Evolutionary conservation across 2,113 vertebrate genomes (phyloP).

Genomic region (Rhinolophus ferrumequinum): DNA sequence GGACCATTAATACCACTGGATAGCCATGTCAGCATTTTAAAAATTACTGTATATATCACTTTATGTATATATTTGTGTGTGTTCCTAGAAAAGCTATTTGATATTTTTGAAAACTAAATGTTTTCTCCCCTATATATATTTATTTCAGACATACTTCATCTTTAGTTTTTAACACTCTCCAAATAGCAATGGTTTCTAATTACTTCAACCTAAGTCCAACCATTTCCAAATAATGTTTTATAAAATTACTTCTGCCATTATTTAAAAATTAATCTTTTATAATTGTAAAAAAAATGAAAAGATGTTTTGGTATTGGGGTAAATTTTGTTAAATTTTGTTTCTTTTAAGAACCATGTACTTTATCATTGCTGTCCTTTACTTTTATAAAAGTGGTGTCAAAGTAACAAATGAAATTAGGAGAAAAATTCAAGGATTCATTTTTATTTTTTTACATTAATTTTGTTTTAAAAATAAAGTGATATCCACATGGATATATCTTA

Average conservation of each 20-base stretch:
- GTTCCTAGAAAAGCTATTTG: not conserved
- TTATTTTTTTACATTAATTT: not conserved
- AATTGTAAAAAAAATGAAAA: not conserved
- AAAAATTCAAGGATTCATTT: conserved; percentile 4
- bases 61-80: not conserved
- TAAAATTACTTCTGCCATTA: not conserved
- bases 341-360: not conserved
- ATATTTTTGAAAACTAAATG: conserved; percentile 16
- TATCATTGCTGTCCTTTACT: not conserved
- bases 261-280: not conserved
- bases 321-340: not conserved
- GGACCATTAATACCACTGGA: not conserved
- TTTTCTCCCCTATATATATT: not conserved
- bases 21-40: not conserved
- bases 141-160: not conserved
- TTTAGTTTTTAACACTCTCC: not conserved
- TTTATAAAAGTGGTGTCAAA: not conserved
- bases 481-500: not conserved
- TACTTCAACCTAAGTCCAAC: not conserved
- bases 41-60: not conserved
- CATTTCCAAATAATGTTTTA: conserved; percentile 38
- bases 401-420: not conserved
- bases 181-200: conserved; percentile 17
- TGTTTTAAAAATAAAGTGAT: not conserved
- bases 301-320: not conserved